Conservation (phyloP, 23 tunicate genomes). For the Halocynthia aurantium region DNA sequence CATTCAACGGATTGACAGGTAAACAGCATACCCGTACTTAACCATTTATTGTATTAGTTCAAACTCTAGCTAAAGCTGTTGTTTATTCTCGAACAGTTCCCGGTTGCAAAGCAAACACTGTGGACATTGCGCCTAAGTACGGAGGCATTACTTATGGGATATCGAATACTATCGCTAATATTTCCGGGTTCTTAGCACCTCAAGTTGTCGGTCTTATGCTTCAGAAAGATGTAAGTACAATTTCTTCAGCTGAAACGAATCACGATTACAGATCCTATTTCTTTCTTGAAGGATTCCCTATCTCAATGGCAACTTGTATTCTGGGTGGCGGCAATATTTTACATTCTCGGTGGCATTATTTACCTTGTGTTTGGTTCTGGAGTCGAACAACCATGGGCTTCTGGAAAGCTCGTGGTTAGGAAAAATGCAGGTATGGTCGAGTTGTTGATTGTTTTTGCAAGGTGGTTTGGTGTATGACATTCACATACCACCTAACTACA, state of each 20-base stretch:
- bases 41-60: no score
- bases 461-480: no score
- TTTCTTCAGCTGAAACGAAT: no score
- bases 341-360: slow-evolving; percentile 40
- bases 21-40: no score
- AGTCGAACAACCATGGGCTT: slow-evolving; percentile 61
- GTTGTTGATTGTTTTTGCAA: no score
- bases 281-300: slow-evolving; percentile 28
- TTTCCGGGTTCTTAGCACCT: slow-evolving; percentile 85
- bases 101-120: slow-evolving; percentile 82
- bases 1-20: slow-evolving; percentile 30
- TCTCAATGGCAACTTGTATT: slow-evolving; percentile 61
- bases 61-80: background rate
- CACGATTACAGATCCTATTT: no score
- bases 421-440: background rate
- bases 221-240: slow-evolving; percentile 40
- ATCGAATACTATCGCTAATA: slow-evolving; percentile 77
- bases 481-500: no score
- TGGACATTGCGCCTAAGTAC: slow-evolving; percentile 85
- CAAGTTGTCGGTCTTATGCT: slow-evolving; percentile 64
- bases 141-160: slow-evolving; percentile 76
- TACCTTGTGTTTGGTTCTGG: slow-evolving; percentile 59
- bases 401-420: slow-evolving; percentile 16
- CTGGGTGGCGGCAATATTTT: slow-evolving; percentile 50
- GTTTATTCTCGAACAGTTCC: slow-evolving; percentile 36